Percentiles rank a stretch among this genome's conserved stretches.
These are phyloP conservation scores for Hemithea aestivaria DNA, from an alignment of 2,888 invertebrate genomes.

Conservation along the genomic window DNA sequence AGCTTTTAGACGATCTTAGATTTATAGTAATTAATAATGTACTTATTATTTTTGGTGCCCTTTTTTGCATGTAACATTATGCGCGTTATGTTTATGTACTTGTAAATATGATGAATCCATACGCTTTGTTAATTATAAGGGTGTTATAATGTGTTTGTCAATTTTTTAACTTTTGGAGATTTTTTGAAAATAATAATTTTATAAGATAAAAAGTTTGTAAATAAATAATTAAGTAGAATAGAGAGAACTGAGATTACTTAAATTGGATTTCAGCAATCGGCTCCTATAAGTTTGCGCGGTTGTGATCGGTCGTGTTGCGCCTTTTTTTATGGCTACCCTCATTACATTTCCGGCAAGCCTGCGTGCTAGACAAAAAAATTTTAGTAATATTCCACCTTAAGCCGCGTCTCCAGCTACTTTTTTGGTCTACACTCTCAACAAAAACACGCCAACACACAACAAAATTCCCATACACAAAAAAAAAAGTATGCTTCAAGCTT, in stretches of 20 bases:
- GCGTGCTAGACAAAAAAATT: too few relatives aligned
- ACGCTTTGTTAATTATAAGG: conserved; percentile 76
- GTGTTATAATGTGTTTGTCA: conserved; percentile 77
- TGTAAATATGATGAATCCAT: conserved; percentile 77
- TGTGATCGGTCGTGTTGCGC: conserved; percentile 37
- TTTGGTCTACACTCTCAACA: too few relatives aligned
- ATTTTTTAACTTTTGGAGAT: conserved; percentile 72
- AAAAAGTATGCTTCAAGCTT: too few relatives aligned
- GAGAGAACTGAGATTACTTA: conserved; percentile 59
- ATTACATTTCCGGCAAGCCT: too few relatives aligned
- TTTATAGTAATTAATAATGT: conserved; percentile 47
- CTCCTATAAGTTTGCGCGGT: conserved; percentile 40
- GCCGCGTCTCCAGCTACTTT: too few relatives aligned
- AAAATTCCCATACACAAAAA: too few relatives aligned
- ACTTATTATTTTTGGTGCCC: conserved; percentile 71
- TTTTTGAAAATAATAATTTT: conserved; percentile 45
- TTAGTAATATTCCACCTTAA: too few relatives aligned
- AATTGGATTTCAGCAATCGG: conserved; percentile 37
- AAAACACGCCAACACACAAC: too few relatives aligned
- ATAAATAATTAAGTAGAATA: conserved; percentile 47
- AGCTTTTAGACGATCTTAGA: conserved; percentile 32
- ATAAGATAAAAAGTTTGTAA: conserved; percentile 61
- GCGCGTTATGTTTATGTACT: conserved; percentile 57
- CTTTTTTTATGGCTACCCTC: background rate
- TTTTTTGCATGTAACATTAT: conserved; percentile 65